phyloP scores from a whole-genome alignment of 2,797 vertebrate genomes.

The Macrochelys suwanniensis region DNA sequence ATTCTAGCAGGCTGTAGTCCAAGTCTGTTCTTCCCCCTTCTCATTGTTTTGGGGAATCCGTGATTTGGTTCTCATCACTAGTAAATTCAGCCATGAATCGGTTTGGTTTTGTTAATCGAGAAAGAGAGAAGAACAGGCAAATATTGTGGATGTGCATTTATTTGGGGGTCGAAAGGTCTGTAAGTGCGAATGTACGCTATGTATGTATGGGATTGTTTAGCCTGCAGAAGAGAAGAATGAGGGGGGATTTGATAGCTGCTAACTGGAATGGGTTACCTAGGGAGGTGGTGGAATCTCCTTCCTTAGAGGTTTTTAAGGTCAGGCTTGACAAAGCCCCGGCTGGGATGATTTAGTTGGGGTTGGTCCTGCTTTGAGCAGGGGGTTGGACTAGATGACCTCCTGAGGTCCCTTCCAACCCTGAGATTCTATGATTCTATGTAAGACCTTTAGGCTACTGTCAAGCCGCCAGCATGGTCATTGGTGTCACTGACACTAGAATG shows the following conservation, averaged over 20 bases:
- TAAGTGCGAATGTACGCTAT: no score
- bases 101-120: not conserved
- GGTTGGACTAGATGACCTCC: no score
- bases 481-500: not conserved
- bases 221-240: no score
- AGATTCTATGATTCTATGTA: no score
- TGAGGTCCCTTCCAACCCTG: no score
- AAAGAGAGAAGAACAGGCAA: accelerated
- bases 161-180: not conserved
- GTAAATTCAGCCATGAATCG: not conserved
- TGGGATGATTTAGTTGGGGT: no score
- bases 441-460: not conserved
- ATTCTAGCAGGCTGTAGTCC: not conserved
- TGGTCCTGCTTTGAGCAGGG: no score
- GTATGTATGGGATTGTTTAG: not conserved
- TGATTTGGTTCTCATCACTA: not conserved
- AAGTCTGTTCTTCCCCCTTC: not conserved
- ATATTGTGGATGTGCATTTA: accelerated
- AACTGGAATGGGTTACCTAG: no score
- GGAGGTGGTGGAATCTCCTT: no score
- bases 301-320: no score
- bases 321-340: no score
- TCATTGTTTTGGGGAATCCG: not conserved
- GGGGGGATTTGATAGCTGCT: no score
- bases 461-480: accelerated